Conservation (phyloP, 2,113 vertebrate species). For the Eubucco bourcierii region DNA sequence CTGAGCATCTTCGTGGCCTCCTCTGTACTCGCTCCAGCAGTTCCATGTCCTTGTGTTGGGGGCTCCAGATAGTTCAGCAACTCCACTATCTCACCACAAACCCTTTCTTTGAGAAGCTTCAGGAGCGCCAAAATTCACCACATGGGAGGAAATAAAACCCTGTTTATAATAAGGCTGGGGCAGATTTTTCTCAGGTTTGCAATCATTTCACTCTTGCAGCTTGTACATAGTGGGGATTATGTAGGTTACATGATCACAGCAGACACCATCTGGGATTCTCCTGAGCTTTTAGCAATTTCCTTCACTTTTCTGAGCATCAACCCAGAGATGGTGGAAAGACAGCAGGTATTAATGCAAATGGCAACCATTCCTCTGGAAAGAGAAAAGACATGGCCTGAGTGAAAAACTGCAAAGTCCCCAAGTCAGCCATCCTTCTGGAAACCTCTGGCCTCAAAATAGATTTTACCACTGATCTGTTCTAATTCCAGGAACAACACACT, state of each 20-base stretch:
- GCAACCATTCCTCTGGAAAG: not conserved
- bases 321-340: not conserved
- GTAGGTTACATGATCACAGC: not conserved
- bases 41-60: too few relatives aligned
- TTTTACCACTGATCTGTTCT: slow-evolving; percentile 21
- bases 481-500: slow-evolving; percentile 46
- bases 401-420: not conserved
- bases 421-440: slow-evolving; percentile 17
- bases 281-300: not conserved
- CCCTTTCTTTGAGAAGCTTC: not conserved
- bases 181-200: not conserved
- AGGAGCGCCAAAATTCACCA: not conserved
- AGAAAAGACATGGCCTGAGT: not conserved
- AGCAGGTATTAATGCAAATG: not conserved
- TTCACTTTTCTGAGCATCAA: not conserved
- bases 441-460: not conserved
- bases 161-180: not conserved
- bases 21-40: too few relatives aligned
- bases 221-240: not conserved
- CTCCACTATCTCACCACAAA: not conserved
- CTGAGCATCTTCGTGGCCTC: too few relatives aligned
- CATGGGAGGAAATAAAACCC: not conserved
- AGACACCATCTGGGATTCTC: not conserved
- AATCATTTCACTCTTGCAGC: not conserved
- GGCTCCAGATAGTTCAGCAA: not conserved